Evolutionary conservation across 2,113 vertebrate genomes (phyloP).

Genomic region (Elgaria multicarinata): DNA sequence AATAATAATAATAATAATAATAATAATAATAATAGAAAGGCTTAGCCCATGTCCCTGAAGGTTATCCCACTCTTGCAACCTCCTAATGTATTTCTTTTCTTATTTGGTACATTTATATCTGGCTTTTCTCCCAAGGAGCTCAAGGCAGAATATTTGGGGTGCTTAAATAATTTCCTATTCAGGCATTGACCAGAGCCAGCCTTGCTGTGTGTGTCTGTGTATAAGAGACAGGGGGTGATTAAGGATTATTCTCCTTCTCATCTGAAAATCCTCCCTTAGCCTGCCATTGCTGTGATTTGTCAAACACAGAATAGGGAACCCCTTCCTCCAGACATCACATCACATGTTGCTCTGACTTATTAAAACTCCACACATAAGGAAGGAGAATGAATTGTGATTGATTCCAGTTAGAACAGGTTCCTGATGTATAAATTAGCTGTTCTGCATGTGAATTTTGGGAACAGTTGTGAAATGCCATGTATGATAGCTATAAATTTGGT

Average conservation of each 20-base stretch:
- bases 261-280: background rate
- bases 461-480: background rate
- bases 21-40: no score
- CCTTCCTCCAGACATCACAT: background rate
- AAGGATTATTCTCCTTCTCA: background rate
- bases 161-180: background rate
- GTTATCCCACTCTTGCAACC: background rate
- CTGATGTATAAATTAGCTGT: background rate
- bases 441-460: background rate
- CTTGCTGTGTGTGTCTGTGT: background rate
- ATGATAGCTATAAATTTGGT: slow-evolving; percentile 20
- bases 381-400: background rate
- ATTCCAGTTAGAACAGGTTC: background rate
- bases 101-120: background rate
- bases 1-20: no score
- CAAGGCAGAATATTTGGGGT: background rate
- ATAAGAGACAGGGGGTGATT: background rate
- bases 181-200: background rate
- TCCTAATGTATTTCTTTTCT: background rate
- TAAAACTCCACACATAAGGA: background rate
- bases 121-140: background rate
- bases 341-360: background rate
- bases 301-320: background rate
- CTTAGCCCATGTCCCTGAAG: background rate
- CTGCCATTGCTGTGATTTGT: background rate